Conservation (phyloP, 35 echinoderm and acorn worm species). For the Holothuria glaberrima region DNA sequence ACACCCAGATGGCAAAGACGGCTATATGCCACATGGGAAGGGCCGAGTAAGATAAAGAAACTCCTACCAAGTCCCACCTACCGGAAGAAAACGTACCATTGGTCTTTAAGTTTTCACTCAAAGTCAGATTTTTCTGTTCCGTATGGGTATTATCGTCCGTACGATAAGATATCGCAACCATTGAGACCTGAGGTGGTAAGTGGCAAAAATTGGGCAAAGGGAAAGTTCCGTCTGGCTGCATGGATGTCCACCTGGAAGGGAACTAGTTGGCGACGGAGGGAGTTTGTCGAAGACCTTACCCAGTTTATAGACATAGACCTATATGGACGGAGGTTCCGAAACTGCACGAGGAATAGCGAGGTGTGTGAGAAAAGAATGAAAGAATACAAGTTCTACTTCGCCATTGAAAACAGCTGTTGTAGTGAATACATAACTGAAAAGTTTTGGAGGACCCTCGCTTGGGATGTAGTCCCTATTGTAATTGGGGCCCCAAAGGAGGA, state of each 20-base stretch:
- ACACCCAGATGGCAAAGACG: neutral
- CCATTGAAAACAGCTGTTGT: slow-evolving; percentile 59
- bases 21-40: slow-evolving; percentile 6
- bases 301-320: neutral
- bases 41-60: neutral
- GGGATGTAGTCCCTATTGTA: slow-evolving; percentile 39
- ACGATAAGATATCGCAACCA: neutral
- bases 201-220: slow-evolving; percentile 3
- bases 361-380: slow-evolving; percentile 13
- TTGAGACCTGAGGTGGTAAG: too few species aligned
- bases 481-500: slow-evolving; percentile 45
- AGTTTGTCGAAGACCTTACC: neutral
- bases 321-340: neutral
- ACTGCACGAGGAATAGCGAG: neutral
- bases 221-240: neutral
- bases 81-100: neutral
- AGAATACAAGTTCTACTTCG: slow-evolving; percentile 67
- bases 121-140: slow-evolving; percentile 18
- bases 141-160: slow-evolving; percentile 21
- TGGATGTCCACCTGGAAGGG: slow-evolving; percentile 29
- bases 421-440: slow-evolving; percentile 74
- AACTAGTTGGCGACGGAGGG: neutral
- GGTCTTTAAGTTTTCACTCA: slow-evolving; percentile 22
- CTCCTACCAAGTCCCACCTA: neutral
- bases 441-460: slow-evolving; percentile 53